A percentile compares a stretch with the other conserved stretches of the same genome.
Evolutionary conservation across 2,888 invertebrate genomes (phyloP).

Genomic region (Synanthedon tipuliformis): DNA sequence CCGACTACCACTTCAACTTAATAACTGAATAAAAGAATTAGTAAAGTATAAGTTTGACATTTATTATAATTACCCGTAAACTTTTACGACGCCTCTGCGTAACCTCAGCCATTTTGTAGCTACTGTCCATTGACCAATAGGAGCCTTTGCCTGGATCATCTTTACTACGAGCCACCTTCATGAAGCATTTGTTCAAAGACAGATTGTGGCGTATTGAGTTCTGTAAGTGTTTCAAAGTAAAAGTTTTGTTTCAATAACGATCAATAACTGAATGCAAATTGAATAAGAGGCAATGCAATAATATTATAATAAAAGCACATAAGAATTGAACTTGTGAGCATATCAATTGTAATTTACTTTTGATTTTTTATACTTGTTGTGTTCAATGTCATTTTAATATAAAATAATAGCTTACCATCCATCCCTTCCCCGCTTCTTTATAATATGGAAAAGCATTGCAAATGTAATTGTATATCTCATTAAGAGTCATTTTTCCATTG

Average conservation of each 20-base stretch:
- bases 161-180: conserved; percentile 77
- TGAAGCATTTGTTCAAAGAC: conserved; percentile 79
- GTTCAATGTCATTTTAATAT: no score
- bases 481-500: conserved; percentile 78
- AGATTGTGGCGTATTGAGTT: conserved; percentile 80
- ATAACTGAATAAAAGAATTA: no score
- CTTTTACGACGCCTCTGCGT: conserved; percentile 63
- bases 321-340: no score
- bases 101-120: conserved; percentile 66
- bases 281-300: no score
- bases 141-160: conserved; percentile 80
- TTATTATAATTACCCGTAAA: conserved; percentile 49
- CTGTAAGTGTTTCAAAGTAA: conserved; percentile 45
- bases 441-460: conserved; percentile 79
- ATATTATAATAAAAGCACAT: no score
- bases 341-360: no score
- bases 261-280: no score
- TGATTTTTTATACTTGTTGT: no score
- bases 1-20: not conserved
- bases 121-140: conserved; percentile 73
- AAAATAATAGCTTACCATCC: conserved; percentile 70
- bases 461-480: conserved; percentile 80
- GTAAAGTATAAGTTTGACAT: no score
- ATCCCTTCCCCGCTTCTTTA: conserved; percentile 75
- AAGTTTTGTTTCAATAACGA: no score